Conservation (phyloP, 2,888 invertebrate species). For the Dermolepida albohirtum region DNA sequence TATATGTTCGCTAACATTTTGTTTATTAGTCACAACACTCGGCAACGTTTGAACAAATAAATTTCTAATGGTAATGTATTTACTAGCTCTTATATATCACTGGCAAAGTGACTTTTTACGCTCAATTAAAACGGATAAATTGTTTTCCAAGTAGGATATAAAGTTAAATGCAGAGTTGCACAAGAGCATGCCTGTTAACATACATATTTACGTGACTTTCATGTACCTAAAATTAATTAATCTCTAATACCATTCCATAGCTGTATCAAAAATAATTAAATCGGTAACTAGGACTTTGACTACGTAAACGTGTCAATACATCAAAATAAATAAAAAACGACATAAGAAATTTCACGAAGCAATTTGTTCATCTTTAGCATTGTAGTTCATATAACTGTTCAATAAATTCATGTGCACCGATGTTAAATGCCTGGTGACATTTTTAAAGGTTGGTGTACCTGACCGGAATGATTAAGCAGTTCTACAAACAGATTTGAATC, state of each 20-base stretch:
- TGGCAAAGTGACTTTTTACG: slow-evolving; percentile 3
- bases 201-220: neutral
- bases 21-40: neutral
- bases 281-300: too few relatives aligned
- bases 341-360: slow-evolving; percentile 14
- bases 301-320: too few relatives aligned
- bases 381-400: slow-evolving; percentile 47
- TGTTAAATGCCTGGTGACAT: slow-evolving; percentile 48
- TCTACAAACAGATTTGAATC: slow-evolving; percentile 45
- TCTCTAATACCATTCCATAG: neutral
- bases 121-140: slow-evolving; percentile 17
- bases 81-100: slow-evolving; percentile 1
- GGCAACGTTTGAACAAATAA: slow-evolving; percentile 7
- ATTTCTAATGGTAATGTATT: slow-evolving; percentile 8
- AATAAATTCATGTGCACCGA: slow-evolving; percentile 48
- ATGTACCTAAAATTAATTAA: neutral
- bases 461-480: slow-evolving; percentile 49
- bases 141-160: slow-evolving; percentile 8
- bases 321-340: slow-evolving; percentile 2
- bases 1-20: too few relatives aligned
- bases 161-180: slow-evolving; percentile 3
- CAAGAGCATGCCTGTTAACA: slow-evolving; percentile 9
- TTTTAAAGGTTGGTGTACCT: slow-evolving; percentile 49
- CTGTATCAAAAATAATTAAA: neutral
- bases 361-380: slow-evolving; percentile 35